Evolutionary conservation across 2,113 vertebrate genomes (phyloP).

Genomic region (Chaetodon trifascialis): DNA sequence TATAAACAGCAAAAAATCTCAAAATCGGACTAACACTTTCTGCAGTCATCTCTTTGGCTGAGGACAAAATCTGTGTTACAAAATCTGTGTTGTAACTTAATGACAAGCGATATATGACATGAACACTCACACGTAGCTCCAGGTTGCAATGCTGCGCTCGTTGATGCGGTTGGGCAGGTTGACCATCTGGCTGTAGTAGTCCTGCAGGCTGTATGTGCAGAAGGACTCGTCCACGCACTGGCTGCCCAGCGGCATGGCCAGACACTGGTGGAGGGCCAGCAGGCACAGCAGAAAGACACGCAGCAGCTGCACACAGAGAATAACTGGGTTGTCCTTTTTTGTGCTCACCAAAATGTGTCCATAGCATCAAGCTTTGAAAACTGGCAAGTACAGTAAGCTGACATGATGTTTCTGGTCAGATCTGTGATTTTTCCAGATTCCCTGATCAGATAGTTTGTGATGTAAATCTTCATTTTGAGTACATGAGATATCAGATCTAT

Average conservation of each 20-base stretch:
- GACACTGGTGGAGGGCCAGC: constrained; percentile 61
- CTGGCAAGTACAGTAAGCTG: too few relatives aligned
- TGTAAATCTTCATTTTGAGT: too few relatives aligned
- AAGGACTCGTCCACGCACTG: constrained; percentile 80
- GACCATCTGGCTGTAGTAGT: constrained; percentile 77
- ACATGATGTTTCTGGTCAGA: too few relatives aligned
- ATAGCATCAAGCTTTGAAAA: too few relatives aligned
- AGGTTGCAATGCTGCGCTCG: constrained; percentile 83
- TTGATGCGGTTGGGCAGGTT: constrained; percentile 80
- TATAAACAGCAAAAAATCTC: background rate
- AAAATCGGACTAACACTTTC: background rate
- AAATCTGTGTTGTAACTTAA: background rate
- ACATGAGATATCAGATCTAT: background rate
- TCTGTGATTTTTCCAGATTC: too few relatives aligned
- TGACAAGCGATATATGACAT: background rate
- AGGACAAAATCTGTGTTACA: background rate
- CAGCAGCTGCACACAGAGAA: constrained; percentile 61
- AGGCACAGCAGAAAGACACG: constrained; percentile 70
- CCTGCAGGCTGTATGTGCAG: constrained; percentile 77
- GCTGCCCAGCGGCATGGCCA: constrained; percentile 62
- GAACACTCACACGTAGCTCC: constrained; percentile 83
- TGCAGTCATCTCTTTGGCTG: background rate
- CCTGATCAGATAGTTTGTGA: too few relatives aligned
- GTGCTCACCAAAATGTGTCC: too few relatives aligned
- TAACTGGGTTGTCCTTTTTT: background rate